A percentile compares a stretch with the other conserved stretches of the same genome.
phyloP scores from a whole-genome alignment of 2,797 vertebrate species.

The Anas flavirostris region DNA sequence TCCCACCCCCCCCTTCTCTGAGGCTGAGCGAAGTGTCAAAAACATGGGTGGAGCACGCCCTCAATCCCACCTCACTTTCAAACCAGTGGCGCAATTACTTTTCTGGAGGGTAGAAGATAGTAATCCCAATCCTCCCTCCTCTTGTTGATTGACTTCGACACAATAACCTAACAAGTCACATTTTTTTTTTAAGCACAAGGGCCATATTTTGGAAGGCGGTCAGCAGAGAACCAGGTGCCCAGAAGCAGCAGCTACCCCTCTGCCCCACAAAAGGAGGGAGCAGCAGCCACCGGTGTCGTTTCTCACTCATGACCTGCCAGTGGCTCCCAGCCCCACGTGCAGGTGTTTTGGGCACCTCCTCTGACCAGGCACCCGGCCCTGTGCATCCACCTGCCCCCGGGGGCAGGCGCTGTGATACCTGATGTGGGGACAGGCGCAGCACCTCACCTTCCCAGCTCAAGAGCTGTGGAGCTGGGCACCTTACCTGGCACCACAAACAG shows the following conservation, averaged over 20 bases:
- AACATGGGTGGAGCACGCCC: not conserved
- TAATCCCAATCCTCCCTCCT: not conserved
- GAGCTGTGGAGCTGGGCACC: not conserved
- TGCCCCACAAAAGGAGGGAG: not conserved
- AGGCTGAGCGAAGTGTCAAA: not conserved
- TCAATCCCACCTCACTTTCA: not conserved
- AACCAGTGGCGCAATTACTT: not conserved
- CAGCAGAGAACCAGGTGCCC: not conserved
- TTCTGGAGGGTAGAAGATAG: not conserved
- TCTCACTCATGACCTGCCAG: not conserved
- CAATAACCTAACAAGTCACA: not conserved
- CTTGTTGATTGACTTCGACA: not conserved
- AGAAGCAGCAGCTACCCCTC: not conserved
- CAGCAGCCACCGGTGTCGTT: not conserved
- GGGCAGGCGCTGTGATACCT: not conserved
- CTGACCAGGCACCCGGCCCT: not conserved
- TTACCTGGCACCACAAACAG: not conserved
- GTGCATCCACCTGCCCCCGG: not conserved
- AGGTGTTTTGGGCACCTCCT: not conserved
- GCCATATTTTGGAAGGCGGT: not conserved
- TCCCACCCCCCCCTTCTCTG: not conserved
- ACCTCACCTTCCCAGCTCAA: not conserved
- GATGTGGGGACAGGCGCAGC: rapidly evolving
- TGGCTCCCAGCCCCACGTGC: not conserved
- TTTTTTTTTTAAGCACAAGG: not conserved